Evolutionary conservation across 2,797 vertebrate species (phyloP), one percentile per base, ranked within the genome.

Genomic region (Tiaroga cobitis): DNA sequence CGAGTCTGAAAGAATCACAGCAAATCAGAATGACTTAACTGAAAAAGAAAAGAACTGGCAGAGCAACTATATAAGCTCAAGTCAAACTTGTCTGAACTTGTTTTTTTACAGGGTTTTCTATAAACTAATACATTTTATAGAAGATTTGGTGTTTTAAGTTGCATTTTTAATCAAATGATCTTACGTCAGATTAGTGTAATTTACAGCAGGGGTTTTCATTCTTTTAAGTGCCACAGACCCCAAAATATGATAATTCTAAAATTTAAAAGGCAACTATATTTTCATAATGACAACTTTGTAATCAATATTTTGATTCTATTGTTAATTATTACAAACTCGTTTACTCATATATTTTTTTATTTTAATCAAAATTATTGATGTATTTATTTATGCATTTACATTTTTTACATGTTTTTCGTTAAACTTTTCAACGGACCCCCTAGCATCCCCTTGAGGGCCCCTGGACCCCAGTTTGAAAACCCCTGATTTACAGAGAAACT

Each of bases 1-100:
- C 95, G 96, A 8, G 95, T 96, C 97, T 97, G 92, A 0, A 83
- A 56, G 37, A 51, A 74, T 77, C 26, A 78, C 34, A 80, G 11
- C 41, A 34, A 68, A 26, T 49, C 34, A 43, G 32, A 43, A 68
- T 72, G 43, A 51, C 4, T 3, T n/a, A 29, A 9, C 37, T 51
- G n/a, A 0, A 81, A 81, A 70, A 37, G 5, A 26, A 43, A 19
- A 9, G 1, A 54, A 46, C 26, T 34, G 2, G 32, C 15, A 63
- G 34, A 84, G 39, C 46, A 43, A 46, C 9, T 80, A 39, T 39
- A 21, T 21, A 32, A 74, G 43, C 8, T 49, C 5, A 4, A 5
- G 21, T 74, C 19, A 74, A 29, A 4, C 13, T 73, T 73, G 46
- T 73, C 70, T 46, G 1, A 72, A 72, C 29, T 29, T 5, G 37